These are phyloP conservation scores for Miltochrista miniata DNA, from an alignment of 2,888 invertebrate genomes.

Conservation along the genomic window DNA sequence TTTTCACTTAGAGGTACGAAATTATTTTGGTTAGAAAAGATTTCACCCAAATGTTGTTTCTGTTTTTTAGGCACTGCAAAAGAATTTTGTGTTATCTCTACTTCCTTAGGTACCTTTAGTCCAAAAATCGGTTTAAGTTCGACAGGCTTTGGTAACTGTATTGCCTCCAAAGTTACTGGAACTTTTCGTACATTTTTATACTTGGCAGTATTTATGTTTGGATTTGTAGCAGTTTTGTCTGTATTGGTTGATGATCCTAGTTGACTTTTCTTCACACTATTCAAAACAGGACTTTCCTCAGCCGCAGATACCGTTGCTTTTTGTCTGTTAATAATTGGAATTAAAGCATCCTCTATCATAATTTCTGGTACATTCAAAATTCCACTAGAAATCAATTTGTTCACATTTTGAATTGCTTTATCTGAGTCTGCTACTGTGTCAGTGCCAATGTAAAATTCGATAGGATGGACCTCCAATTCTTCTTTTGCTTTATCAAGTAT, in stretches of 20 bases:
- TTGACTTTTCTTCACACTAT: not conserved
- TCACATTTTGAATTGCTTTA: constrained; percentile 36
- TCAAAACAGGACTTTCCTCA: not conserved
- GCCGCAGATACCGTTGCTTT: not conserved
- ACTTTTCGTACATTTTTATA: not conserved
- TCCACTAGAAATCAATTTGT: constrained; percentile 40
- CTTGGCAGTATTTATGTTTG: not conserved
- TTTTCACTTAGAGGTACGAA: not conserved
- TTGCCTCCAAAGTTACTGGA: not conserved
- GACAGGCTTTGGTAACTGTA: constrained; percentile 4
- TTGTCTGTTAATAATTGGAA: constrained; percentile 16
- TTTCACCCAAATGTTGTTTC: constrained; percentile 34
- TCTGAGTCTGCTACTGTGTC: constrained; percentile 37
- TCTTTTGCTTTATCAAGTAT: constrained; percentile 19
- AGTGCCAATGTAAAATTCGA: constrained; percentile 35
- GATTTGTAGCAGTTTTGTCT: not conserved
- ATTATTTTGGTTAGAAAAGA: constrained; percentile 4
- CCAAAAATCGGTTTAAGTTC: constrained; percentile 28
- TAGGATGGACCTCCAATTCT: constrained; percentile 35
- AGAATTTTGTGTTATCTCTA: constrained; percentile 35
- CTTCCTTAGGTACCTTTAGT: constrained; percentile 26
- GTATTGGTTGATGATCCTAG: not conserved
- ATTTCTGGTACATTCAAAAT: constrained; percentile 29
- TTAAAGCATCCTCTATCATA: constrained; percentile 17
- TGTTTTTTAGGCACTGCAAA: constrained; percentile 32